Conservation (phyloP, 1,140 invertebrate genomes). For the Hylaeus anthracinus region DNA sequence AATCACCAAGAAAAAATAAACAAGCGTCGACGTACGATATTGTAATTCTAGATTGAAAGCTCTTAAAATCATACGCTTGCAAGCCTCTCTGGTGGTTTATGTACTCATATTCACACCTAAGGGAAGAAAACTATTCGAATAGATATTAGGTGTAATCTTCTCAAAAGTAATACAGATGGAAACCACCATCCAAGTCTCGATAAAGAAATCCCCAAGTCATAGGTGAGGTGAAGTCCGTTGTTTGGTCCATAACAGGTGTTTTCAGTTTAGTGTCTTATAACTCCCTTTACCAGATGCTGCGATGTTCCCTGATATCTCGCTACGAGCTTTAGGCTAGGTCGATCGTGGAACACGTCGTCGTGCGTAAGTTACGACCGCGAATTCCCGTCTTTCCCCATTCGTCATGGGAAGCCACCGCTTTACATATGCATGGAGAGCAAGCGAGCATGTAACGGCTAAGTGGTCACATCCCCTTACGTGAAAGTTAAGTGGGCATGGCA, state of each 20-base stretch:
- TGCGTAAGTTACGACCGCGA: slow-evolving; percentile 24
- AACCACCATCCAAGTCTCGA: no score
- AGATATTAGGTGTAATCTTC: no score
- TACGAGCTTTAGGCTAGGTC: background rate
- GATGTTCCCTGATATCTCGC: background rate
- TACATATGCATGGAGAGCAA: slow-evolving; percentile 70
- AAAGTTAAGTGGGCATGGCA: slow-evolving; percentile 76
- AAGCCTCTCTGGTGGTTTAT: no score
- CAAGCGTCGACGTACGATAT: no score
- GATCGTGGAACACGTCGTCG: slow-evolving; percentile 26
- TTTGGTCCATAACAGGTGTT: background rate
- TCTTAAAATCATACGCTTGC: no score
- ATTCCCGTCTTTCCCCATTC: slow-evolving; percentile 54
- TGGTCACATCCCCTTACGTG: slow-evolving; percentile 76
- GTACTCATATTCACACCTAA: no score
- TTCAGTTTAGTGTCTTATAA: background rate
- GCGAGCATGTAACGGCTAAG: slow-evolving; percentile 75
- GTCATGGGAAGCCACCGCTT: slow-evolving; percentile 66
- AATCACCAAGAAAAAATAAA: no score
- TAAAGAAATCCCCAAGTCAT: no score
- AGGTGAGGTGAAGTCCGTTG: no score
- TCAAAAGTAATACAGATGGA: no score
- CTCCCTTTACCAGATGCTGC: background rate
- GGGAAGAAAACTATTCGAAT: no score
- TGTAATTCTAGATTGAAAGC: no score